Conservation (phyloP, 2,797 vertebrate species). For the Intellagama lesueurii region DNA sequence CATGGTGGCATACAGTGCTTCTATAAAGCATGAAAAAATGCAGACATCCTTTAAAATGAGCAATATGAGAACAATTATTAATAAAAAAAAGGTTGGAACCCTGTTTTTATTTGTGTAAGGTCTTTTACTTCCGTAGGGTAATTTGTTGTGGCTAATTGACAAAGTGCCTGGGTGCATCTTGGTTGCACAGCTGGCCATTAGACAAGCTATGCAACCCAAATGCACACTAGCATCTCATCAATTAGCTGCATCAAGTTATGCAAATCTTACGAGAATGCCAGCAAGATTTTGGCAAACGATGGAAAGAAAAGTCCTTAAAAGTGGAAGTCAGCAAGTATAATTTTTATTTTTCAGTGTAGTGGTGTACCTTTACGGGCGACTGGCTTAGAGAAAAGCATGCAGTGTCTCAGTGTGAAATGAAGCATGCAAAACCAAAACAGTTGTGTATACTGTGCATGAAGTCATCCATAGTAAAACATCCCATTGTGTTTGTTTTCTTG, state of each 20-base stretch:
- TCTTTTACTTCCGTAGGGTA: no score
- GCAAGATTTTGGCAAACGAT: neutral
- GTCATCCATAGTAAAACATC: neutral
- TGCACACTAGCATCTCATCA: no score
- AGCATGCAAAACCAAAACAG: neutral
- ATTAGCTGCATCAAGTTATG: no score
- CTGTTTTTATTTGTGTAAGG: no score
- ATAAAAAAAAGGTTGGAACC: no score
- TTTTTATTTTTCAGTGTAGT: no score
- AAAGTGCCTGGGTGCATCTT: no score
- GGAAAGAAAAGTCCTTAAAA: neutral
- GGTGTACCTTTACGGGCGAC: neutral
- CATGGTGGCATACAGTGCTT: neutral
- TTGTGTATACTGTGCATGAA: neutral
- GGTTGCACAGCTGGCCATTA: no score
- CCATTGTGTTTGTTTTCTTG: conserved; percentile 15
- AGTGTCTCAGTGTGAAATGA: neutral
- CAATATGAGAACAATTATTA: no score
- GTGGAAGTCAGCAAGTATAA: neutral
- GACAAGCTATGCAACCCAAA: no score
- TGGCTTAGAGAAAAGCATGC: neutral
- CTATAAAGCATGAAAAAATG: neutral
- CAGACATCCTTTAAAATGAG: neutral
- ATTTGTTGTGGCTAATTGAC: no score
- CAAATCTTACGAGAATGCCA: neutral